phyloP scores from a whole-genome alignment of 2,888 invertebrate genomes.

The Augiades crinisus region DNA sequence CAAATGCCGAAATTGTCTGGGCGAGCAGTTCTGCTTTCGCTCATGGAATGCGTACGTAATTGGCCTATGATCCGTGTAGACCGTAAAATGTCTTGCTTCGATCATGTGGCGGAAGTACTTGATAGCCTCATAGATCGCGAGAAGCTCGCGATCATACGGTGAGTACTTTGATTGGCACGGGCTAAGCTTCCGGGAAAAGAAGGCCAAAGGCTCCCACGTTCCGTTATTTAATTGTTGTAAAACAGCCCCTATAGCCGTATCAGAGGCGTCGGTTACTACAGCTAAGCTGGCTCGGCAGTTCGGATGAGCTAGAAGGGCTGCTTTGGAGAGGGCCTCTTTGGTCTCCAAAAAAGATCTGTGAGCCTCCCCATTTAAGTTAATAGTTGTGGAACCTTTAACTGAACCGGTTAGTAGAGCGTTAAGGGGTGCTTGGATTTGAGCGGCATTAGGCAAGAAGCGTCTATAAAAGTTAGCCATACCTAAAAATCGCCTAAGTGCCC shows the following conservation, averaged over 20 bases:
- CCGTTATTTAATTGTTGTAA: conserved; percentile 23
- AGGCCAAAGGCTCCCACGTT: conserved; percentile 43
- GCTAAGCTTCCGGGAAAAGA: conserved; percentile 45
- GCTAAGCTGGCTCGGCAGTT: conserved; percentile 36
- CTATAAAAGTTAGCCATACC: not conserved
- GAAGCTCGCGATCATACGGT: conserved; percentile 50
- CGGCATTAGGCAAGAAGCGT: conserved; percentile 29
- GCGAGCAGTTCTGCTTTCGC: too few species aligned
- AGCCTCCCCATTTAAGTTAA: conserved; percentile 32
- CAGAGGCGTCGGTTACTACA: conserved; percentile 39
- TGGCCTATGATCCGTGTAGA: conserved; percentile 33
- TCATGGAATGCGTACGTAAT: conserved; percentile 41
- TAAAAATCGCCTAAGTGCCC: not conserved
- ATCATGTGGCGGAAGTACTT: conserved; percentile 47
- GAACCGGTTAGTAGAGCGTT: conserved; percentile 31
- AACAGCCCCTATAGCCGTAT: conserved; percentile 34
- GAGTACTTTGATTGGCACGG: conserved; percentile 42
- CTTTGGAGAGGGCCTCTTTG: not conserved
- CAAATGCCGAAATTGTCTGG: conserved; percentile 45
- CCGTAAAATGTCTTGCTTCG: conserved; percentile 44
- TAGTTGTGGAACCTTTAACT: conserved; percentile 42
- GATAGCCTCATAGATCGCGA: conserved; percentile 46
- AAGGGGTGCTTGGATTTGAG: not conserved
- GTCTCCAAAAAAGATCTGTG: conserved; percentile 8
- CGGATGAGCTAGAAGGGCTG: conserved; percentile 35